Evolutionary conservation across 2,797 vertebrate species (phyloP), one percentile per base, ranked within the genome.

Genomic region (Anguilla anguilla): DNA sequence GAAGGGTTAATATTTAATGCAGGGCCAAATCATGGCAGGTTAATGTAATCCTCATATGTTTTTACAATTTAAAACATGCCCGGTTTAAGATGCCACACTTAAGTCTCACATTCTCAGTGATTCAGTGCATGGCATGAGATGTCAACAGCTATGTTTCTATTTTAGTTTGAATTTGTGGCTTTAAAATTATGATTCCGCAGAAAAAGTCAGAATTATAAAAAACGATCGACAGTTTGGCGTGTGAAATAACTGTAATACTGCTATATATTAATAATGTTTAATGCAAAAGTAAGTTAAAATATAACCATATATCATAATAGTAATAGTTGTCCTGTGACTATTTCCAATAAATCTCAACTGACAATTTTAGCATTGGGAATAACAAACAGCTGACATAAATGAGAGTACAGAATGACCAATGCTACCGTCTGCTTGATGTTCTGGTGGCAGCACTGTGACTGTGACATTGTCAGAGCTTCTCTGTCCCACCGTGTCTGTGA

Each of bases 391-490:
- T 46, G 39, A 46, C 10, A 43, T 79, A 2, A 74, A 31, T 35
- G n/a, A 74, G 31, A 31, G 69, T 35, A 35, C 9, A 43, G 35
- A 4, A 35, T 3, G 28, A 22, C 31, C 22, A 46, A 43, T 46
- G 19, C 89, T 82, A 98, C 98, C 98, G 97, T 95, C 95, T 10
- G 95, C 93, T 51, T 97, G 95, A 91, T 94, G 95, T 89, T 97
- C 95, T 1, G 95, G 94, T 0, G 97, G 96, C 90, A 98, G 95
- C 81, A 99, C 91, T 0, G 96, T 97, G 90, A 99, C 96, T 0
- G 98, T 98, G 88, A 99, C 90, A 0, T 98, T 99, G 94, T 99
- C 98, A 0, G 97, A 97, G 92, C 96, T 97, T 91, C 90, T 96
- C 93, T 99, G 98, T 2, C 97, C 98, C 0, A 88, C 92, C 0